phyloP scores from a whole-genome alignment of 2,888 invertebrate genomes.

The Caenorhabditis macrosperma region DNA sequence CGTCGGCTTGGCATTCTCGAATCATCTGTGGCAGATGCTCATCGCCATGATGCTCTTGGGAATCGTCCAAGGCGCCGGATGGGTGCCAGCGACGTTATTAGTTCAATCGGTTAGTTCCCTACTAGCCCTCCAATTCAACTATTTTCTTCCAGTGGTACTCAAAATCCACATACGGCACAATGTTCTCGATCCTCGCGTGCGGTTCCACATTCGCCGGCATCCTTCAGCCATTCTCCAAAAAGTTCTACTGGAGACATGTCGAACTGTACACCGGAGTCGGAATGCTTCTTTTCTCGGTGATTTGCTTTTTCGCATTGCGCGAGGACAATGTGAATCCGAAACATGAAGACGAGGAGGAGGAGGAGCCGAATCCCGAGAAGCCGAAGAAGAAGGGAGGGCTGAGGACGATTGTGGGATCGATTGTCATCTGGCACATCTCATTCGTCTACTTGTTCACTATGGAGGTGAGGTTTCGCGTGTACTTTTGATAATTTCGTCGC shows the following conservation, averaged over 20 bases:
- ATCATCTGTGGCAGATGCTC: conserved; percentile 52
- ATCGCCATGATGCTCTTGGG: conserved; percentile 55
- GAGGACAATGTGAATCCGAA: conserved; percentile 51
- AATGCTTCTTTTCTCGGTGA: conserved; percentile 50
- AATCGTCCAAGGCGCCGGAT: conserved; percentile 65
- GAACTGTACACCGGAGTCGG: conserved; percentile 51
- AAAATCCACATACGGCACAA: conserved; percentile 60
- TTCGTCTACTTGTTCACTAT: conserved; percentile 59
- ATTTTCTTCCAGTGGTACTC: conserved; percentile 58
- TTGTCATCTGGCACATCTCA: conserved; percentile 56
- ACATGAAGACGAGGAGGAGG: conserved; percentile 22
- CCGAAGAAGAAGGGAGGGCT: conserved; percentile 50
- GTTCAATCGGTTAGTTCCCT: conserved; percentile 57
- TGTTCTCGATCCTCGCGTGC: conserved; percentile 67
- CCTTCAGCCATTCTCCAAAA: conserved; percentile 57
- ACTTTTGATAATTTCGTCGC: background rate
- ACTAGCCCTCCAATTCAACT: too few species aligned
- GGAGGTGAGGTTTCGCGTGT: conserved; percentile 55
- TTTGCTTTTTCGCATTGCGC: conserved; percentile 35
- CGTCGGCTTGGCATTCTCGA: conserved; percentile 46
- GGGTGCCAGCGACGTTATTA: conserved; percentile 63
- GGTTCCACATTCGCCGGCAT: conserved; percentile 67
- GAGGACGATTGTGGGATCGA: conserved; percentile 32
- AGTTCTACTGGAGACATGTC: conserved; percentile 64
- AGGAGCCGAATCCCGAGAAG: conserved; percentile 47